Percentiles rank a stretch among this genome's conserved stretches.
phyloP scores from a whole-genome alignment of 2,888 invertebrate species.

The Erpobdella octoculata region DNA sequence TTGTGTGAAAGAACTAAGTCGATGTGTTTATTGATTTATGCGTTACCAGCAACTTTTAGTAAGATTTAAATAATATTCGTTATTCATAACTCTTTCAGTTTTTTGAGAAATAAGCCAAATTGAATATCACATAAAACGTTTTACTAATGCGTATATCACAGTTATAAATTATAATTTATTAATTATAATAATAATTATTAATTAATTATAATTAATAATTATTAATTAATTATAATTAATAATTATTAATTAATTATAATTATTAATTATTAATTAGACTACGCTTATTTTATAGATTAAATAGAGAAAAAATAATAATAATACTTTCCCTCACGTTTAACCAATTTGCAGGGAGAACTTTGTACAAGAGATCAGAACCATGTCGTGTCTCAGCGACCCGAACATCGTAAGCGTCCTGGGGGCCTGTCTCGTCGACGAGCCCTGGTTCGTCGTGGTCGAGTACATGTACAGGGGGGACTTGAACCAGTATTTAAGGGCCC shows the following conservation, averaged over 20 bases:
- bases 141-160: not conserved
- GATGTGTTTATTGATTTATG: not conserved
- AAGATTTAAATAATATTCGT: not conserved
- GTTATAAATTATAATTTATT: not conserved
- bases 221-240: not conserved
- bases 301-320: too few species aligned
- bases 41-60: not conserved
- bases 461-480: constrained; percentile 79
- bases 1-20: too few species aligned
- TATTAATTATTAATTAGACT: too few species aligned
- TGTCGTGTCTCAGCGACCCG: constrained; percentile 74
- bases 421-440: constrained; percentile 69
- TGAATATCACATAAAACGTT: too few species aligned
- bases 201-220: not conserved
- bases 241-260: too few species aligned
- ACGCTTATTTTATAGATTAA: too few species aligned
- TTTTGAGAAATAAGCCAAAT: too few species aligned
- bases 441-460: constrained; percentile 79
- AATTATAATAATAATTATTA: not conserved
- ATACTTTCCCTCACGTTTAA: too few species aligned
- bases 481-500: constrained; percentile 67
- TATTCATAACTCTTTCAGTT: not conserved
- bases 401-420: constrained; percentile 76
- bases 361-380: constrained; percentile 74
- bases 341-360: constrained; percentile 65